Evolutionary conservation across 2,888 invertebrate species (phyloP).

Genomic region (Drosophila neotestacea): DNA sequence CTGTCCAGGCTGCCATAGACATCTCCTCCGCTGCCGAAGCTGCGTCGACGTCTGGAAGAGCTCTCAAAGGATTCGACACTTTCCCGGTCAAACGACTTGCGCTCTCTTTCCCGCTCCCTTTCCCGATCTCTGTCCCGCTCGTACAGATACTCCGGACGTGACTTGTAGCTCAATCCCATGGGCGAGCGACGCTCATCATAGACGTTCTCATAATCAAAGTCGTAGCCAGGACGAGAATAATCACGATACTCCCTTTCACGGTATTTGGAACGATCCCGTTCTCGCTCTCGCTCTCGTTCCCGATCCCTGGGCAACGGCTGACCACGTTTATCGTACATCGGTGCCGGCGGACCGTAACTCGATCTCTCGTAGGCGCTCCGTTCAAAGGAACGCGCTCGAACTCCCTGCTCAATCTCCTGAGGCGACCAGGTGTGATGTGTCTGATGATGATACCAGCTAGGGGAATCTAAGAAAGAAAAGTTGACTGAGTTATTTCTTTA

Average conservation of each 20-base stretch:
- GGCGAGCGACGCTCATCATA: conserved; percentile 82
- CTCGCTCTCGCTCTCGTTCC: conserved; percentile 70
- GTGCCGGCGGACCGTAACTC: conserved; percentile 85
- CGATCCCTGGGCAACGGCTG: conserved; percentile 67
- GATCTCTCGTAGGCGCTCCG: conserved; percentile 84
- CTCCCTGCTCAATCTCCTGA: conserved; percentile 84
- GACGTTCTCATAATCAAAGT: conserved; percentile 83
- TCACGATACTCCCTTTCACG: conserved; percentile 82
- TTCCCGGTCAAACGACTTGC: conserved; percentile 85
- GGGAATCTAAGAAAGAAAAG: conserved; percentile 70
- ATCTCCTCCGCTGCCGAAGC: conserved; percentile 85
- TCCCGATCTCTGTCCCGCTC: conserved; percentile 68
- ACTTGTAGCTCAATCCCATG: conserved; percentile 68
- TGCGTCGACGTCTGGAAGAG: conserved; percentile 81
- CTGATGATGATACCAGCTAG: conserved; percentile 84
- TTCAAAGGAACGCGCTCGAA: conserved; percentile 83
- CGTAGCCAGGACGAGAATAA: conserved; percentile 84
- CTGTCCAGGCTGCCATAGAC: conserved; percentile 85
- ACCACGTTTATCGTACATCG: conserved; percentile 85
- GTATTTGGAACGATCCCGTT: conserved; percentile 81
- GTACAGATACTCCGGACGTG: conserved; percentile 82
- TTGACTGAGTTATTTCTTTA: neutral
- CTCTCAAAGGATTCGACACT: conserved; percentile 85
- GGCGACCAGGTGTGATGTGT: conserved; percentile 85
- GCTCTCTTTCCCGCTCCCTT: conserved; percentile 70